Evolutionary conservation across 2,113 vertebrate genomes (phyloP).

Genomic region (Sphaerodactylus townsendi): DNA sequence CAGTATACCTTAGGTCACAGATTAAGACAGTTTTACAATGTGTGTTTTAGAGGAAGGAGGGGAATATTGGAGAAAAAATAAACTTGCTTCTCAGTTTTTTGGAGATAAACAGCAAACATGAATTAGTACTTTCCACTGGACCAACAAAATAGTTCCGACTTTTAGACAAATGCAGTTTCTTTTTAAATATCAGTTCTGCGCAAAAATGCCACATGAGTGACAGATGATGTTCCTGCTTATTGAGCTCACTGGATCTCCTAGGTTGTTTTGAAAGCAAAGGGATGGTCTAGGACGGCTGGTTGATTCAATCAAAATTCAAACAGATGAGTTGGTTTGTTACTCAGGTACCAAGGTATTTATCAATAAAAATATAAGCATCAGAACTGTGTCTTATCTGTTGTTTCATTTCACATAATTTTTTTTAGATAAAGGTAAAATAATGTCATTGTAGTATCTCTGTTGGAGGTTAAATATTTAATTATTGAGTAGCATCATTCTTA

Average conservation of each 20-base stretch:
- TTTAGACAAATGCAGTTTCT: not conserved
- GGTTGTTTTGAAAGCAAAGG: not conserved
- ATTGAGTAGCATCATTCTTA: not conserved
- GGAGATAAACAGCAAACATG: slow-evolving; percentile 4
- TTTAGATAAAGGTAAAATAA: too few species aligned
- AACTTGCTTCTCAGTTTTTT: slow-evolving; percentile 32
- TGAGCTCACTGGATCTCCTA: not conserved
- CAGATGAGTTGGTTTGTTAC: not conserved
- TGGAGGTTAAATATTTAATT: not conserved
- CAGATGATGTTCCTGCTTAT: not conserved
- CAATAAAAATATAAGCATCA: too few species aligned
- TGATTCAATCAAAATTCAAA: not conserved
- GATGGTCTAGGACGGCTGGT: not conserved
- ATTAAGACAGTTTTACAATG: not conserved
- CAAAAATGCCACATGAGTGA: not conserved
- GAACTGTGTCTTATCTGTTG: too few species aligned
- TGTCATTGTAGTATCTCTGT: too few species aligned
- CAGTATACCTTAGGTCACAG: slow-evolving; percentile 31
- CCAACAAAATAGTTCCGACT: not conserved
- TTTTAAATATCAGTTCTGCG: not conserved
- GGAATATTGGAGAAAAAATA: slow-evolving; percentile 10
- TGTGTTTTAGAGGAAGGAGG: not conserved
- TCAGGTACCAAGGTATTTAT: not conserved
- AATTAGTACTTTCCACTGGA: slow-evolving; percentile 41
- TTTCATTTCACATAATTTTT: too few species aligned